Evolutionary conservation across 2,113 vertebrate species (phyloP), one percentile per base, ranked within the genome.

Genomic region (Coptodon rendalli): DNA sequence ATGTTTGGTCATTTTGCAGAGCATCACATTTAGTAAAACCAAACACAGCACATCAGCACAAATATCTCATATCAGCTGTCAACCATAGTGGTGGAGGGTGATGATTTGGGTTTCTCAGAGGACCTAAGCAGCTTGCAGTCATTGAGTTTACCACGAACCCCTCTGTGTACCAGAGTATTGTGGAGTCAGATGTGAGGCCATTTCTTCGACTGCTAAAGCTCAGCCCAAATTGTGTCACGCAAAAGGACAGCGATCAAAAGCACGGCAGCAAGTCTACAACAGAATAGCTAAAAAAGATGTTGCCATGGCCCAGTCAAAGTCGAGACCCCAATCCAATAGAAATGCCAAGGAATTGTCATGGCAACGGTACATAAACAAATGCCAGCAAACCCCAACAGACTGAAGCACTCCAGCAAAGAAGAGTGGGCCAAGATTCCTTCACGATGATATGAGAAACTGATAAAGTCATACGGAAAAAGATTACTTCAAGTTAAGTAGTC

Each of bases 1-100:
- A 40, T 40, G 7, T 40, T 0, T 24, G 0, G 4, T 22, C 1
- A 1, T 68, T 40, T 0, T 68, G n/a, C 36, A 68, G 34, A 38
- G 63, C 34, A 40, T 13, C 63, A 40, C 2, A 22, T 40, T 68
- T 68, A n/a, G 34, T 40, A 22, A 68, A 68, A 68, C 36, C 34
- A 68, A 8, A 68, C 34, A 8, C 63, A 40, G 63, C 61, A 68
- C 61, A 68, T 68, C 61, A 38, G 34, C 19, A 40, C 63, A 0
- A 68, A 68, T 11, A 68, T 7, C 19, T 68, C 63, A 22, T 22
- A 13, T 22, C 19, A 68, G 11, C 63, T 68, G 63, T 68, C 11
- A 22, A 3, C 63, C 34, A 22, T 7, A 22, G 36, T 22, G 63
- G 12, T 2, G 1, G 7, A 68, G 34, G 63, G 36, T 68, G 63